Evolutionary conservation across 2,797 vertebrate genomes (phyloP), one percentile per base, ranked within the genome.

Genomic region (Sebastes hopkinsi): DNA sequence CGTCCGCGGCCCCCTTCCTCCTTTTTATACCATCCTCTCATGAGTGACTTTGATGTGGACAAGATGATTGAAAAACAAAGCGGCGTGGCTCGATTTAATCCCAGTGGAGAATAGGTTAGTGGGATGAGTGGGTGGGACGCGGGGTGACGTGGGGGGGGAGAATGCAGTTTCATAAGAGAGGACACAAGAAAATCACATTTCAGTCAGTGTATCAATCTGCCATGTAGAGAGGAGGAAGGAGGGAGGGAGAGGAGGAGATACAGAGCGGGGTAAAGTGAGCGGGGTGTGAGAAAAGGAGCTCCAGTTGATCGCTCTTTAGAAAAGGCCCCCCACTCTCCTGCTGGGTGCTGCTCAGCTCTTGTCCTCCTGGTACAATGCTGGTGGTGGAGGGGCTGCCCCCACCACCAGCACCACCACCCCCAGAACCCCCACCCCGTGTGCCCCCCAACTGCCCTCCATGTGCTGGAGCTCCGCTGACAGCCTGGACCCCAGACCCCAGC

Each of bases 261-360:
- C 50, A 11, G 78, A 75, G 81, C 72, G 52, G 79, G 42, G 75
- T 59, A 75, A 83, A 88, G 82, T 87, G 77, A 93, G 86, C 68
- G 60, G 93, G 91, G 88, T 96, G 94, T 95, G 95, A 96, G 95
- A 96, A 95, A 94, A 81, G 86, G 77, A 92, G 89, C 94, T 95
- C 93, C 85, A 92, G 91, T 95, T 94, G 93, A 94, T 92, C 91
- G 83, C 86, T 93, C 94, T 94, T 94, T 96, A 94, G 93, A 96
- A 94, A 94, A 93, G 88, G 89, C 90, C 89, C 93, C 91, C 87
- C 84, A 87, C 92, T 92, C 93, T 94, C 95, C 94, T 94, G 95
- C 95, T 95, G 95, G 87, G 95, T 87, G 87, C 90, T 86, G 91
- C 90, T 91, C 92, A 77, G 92, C 93, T 94, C 94, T 94, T 92